Conservation (phyloP, 2,113 vertebrate genomes). For the Glaucidium brasilianum region DNA sequence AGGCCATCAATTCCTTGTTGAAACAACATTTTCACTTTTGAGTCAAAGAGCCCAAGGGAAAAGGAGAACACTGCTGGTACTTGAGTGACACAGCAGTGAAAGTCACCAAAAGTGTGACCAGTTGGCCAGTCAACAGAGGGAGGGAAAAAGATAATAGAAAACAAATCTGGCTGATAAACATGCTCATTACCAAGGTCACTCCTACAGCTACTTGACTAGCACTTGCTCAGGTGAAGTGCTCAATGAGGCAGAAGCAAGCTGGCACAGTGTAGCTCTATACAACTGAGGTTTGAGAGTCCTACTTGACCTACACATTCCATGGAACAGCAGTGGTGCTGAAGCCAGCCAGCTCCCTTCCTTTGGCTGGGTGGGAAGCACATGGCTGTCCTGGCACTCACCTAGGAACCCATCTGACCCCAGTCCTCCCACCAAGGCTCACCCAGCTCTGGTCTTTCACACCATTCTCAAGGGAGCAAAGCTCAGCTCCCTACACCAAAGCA, state of each 20-base stretch:
- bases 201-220: background rate
- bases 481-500: fast-evolving
- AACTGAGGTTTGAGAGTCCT: background rate
- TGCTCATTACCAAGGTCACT: fast-evolving
- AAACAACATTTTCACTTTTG: background rate
- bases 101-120: background rate
- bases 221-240: background rate
- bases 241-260: background rate
- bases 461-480: background rate
- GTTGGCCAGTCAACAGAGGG: background rate
- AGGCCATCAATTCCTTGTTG: background rate
- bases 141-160: background rate
- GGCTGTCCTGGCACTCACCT: fast-evolving
- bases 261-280: background rate
- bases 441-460: background rate
- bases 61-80: background rate
- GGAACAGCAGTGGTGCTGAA: background rate
- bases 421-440: background rate
- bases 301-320: background rate
- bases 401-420: background rate
- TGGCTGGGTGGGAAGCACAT: background rate
- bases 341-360: background rate
- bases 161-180: background rate
- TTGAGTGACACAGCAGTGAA: background rate
- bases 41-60: background rate